These are phyloP conservation scores for Philypnodon macrostomus DNA, from an alignment of 2,797 vertebrate species.

Conservation along the genomic window DNA sequence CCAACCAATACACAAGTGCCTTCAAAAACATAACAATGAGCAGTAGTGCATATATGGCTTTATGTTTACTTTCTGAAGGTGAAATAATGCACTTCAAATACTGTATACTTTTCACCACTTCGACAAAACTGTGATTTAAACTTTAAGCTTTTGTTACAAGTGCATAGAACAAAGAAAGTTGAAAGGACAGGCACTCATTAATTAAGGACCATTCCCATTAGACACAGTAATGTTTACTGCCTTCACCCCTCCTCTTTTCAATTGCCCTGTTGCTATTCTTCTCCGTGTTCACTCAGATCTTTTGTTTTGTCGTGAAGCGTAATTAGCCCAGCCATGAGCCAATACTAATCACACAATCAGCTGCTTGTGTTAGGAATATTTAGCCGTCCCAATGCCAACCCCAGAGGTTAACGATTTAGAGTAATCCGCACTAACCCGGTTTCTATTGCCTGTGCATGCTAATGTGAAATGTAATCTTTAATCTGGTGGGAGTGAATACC, in stretches of 20 bases:
- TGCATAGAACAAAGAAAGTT: background rate
- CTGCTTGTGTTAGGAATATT: slow-evolving; percentile 42
- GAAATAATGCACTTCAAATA: too few relatives aligned
- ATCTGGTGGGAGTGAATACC: slow-evolving; percentile 55
- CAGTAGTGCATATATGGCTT: background rate
- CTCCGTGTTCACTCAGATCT: slow-evolving; percentile 38
- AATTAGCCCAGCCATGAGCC: slow-evolving; percentile 49
- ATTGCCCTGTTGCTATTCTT: slow-evolving; percentile 16
- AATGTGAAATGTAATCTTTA: slow-evolving; percentile 65
- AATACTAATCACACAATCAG: slow-evolving; percentile 38
- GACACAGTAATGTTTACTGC: slow-evolving; percentile 26
- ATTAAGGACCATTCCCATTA: slow-evolving; percentile 10
- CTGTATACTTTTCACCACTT: background rate
- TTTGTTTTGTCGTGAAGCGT: slow-evolving; percentile 41
- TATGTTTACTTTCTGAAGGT: background rate
- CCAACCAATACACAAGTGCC: too few relatives aligned
- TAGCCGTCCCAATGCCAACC: slow-evolving; percentile 40
- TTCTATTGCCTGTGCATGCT: slow-evolving; percentile 41
- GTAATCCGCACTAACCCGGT: slow-evolving; percentile 52
- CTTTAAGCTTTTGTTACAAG: background rate
- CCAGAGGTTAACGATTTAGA: slow-evolving; percentile 52
- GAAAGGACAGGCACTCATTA: slow-evolving; percentile 5
- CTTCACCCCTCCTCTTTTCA: slow-evolving; percentile 21
- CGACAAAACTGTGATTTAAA: background rate
- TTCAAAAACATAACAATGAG: too few relatives aligned